A percentile compares a stretch with the other conserved stretches of the same genome.
These are phyloP conservation scores for Acanthococcus lagerstroemiae DNA, from an alignment of 2,888 invertebrate genomes.

Conservation along the genomic window DNA sequence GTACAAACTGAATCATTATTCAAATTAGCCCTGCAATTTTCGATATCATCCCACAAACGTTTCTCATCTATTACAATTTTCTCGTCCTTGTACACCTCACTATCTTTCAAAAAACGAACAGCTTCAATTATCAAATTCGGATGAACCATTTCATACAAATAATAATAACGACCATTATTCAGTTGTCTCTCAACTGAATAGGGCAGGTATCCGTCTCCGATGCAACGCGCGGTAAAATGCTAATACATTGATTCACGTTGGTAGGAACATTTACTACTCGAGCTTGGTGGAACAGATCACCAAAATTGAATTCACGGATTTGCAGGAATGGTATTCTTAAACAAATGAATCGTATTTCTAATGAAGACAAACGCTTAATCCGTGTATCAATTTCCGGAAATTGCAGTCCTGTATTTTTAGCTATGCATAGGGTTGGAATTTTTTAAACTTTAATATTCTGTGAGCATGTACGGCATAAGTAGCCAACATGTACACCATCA, in stretches of 20 bases:
- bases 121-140: neutral
- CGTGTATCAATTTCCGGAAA: neutral
- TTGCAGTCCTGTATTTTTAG: neutral
- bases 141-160: neutral
- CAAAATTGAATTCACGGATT: neutral
- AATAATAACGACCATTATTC: neutral
- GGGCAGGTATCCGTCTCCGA: neutral
- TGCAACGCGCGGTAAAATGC: neutral
- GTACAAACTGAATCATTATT: neutral
- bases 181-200: neutral
- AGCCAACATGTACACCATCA: too few species aligned
- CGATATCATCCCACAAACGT: neutral
- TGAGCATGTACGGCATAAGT: neutral
- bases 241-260: neutral
- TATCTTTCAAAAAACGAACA: neutral
- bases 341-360: neutral
- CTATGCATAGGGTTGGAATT: neutral
- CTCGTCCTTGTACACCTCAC: neutral
- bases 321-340: neutral
- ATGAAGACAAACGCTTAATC: neutral
- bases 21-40: neutral
- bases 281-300: neutral
- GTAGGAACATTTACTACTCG: neutral
- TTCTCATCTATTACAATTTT: neutral
- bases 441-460: neutral